A percentile compares a stretch with the other conserved stretches of the same genome.
phyloP scores from a whole-genome alignment of 2,888 invertebrate genomes.

The Encarsia formosa region DNA sequence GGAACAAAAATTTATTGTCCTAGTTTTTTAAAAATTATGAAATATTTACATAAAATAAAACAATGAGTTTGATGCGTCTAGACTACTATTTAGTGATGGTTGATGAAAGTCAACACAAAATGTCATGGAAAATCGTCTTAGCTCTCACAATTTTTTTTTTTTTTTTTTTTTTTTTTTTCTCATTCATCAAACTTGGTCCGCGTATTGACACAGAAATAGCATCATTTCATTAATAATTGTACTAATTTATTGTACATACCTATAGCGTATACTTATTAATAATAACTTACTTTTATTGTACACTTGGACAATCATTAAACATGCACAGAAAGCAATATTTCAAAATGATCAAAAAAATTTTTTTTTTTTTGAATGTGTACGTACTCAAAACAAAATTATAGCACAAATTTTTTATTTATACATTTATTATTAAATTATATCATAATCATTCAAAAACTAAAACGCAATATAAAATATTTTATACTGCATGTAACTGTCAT shows the following conservation, averaged over 20 bases:
- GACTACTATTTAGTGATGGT: no score
- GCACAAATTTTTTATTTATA: constrained; percentile 10
- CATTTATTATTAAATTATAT: constrained; percentile 8
- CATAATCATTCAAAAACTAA: constrained; percentile 7
- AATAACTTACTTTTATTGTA: constrained; percentile 27
- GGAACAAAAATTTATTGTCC: no score
- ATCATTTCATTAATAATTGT: constrained; percentile 23
- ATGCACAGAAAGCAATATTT: constrained; percentile 15
- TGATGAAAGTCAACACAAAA: no score
- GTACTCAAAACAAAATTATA: constrained; percentile 24
- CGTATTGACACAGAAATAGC: constrained; percentile 23
- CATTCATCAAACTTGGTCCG: constrained; percentile 24
- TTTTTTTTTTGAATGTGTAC: constrained; percentile 19
- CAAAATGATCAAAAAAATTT: background rate
- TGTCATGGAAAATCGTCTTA: background rate
- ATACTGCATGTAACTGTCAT: constrained; percentile 12
- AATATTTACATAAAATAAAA: no score
- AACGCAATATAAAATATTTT: constrained; percentile 8
- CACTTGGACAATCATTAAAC: constrained; percentile 25
- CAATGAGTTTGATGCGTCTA: no score
- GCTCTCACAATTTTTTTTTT: background rate
- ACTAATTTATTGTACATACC: constrained; percentile 22
- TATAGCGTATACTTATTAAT: constrained; percentile 22
- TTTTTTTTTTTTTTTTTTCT: constrained; percentile 6
- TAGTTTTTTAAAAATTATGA: no score